These are phyloP conservation scores for Globicephala melas DNA, from an alignment of 2,113 vertebrate genomes.

Conservation along the genomic window DNA sequence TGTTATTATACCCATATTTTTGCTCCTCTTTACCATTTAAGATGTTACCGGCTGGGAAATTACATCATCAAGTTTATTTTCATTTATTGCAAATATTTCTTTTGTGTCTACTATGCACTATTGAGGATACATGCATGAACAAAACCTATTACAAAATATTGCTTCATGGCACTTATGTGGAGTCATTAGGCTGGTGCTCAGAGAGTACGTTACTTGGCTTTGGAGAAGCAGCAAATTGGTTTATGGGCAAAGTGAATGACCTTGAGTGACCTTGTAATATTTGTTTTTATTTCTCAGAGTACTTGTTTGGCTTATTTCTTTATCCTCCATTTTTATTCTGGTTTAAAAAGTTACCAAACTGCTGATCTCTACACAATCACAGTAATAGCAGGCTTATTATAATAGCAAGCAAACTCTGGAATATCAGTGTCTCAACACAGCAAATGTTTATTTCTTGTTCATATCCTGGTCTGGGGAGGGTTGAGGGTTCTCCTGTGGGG, in stretches of 20 bases:
- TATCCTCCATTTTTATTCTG: neutral
- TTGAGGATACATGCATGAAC: neutral
- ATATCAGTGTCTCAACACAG: neutral
- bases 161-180: accelerated
- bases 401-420: neutral
- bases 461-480: accelerated
- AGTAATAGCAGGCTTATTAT: neutral
- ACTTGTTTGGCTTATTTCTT: neutral
- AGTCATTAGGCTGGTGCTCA: too few species aligned
- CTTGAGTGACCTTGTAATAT: neutral
- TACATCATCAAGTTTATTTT: neutral
- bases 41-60: neutral
- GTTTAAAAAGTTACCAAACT: neutral
- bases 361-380: neutral
- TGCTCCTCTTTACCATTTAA: too few species aligned
- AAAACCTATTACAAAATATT: neutral
- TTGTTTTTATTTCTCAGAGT: neutral
- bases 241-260: neutral
- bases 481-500: accelerated
- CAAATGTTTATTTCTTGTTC: neutral
- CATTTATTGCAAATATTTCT: neutral
- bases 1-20: neutral
- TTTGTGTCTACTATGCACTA: neutral
- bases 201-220: neutral
- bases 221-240: neutral